Percentiles rank a stretch among this genome's conserved stretches.
phyloP scores from a whole-genome alignment of 2,113 vertebrate genomes.

The Catharus bicknelli region DNA sequence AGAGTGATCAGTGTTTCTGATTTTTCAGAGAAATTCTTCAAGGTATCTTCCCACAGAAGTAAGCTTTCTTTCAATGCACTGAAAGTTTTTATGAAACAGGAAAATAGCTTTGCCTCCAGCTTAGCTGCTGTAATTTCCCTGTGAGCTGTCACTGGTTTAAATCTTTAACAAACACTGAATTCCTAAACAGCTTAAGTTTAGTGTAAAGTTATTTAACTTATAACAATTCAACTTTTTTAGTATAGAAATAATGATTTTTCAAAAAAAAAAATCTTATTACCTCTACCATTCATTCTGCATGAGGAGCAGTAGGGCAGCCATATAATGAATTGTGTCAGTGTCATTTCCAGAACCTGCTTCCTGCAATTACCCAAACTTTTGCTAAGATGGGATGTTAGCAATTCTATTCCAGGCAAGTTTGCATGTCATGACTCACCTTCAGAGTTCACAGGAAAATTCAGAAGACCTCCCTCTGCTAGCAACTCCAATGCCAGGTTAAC shows the following conservation, averaged over 20 bases:
- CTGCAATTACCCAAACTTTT: neutral
- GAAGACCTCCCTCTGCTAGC: conserved; percentile 77
- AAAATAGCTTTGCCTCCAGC: neutral
- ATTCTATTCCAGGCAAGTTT: neutral
- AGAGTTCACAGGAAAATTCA: conserved; percentile 74
- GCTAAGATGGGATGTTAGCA: neutral
- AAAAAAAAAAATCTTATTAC: neutral
- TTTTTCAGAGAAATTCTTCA: neutral
- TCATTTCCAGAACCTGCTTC: neutral
- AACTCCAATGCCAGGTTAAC: conserved; percentile 87
- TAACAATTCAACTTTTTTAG: neutral
- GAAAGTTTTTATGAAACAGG: neutral
- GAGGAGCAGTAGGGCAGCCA: neutral
- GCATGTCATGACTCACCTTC: conserved; percentile 77
- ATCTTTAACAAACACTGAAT: conserved; percentile 16
- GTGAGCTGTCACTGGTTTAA: neutral
- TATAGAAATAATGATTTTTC: neutral
- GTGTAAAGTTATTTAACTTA: neutral
- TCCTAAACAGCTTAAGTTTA: neutral
- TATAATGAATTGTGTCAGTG: neutral
- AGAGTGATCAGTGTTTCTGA: neutral
- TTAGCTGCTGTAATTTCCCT: neutral
- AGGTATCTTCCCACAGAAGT: neutral
- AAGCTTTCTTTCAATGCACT: neutral
- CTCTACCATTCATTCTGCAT: neutral